Conservation (phyloP, 2,113 vertebrate species). For the Eptesicus fuscus region DNA sequence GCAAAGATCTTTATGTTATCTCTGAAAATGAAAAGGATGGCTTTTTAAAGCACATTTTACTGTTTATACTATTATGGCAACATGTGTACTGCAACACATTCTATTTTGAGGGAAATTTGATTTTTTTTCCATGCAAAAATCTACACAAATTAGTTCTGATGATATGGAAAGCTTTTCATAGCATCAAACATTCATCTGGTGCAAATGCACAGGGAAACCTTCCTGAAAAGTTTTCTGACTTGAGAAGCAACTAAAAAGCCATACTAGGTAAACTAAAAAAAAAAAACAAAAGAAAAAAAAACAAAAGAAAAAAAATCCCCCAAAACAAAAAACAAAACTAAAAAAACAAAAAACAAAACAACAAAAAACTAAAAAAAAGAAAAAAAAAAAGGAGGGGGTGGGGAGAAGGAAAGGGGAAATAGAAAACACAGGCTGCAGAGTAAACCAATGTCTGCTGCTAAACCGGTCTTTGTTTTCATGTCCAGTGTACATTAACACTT, state of each 20-base stretch:
- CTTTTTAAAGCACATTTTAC: conserved; percentile 87
- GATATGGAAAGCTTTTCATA: conserved; percentile 93
- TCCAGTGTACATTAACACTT: conserved; percentile 97
- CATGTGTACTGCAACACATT: conserved; percentile 90
- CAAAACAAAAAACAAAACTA: conserved; percentile 67
- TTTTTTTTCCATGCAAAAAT: conserved; percentile 87
- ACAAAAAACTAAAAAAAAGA: conserved; percentile 23
- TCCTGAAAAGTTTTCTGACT: conserved; percentile 89
- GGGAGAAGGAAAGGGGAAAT: conserved; percentile 21
- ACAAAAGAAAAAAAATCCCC: background rate
- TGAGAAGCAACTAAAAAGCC: conserved; percentile 92
- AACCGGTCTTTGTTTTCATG: conserved; percentile 87
- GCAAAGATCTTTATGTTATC: conserved; percentile 90
- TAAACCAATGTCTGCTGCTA: conserved; percentile 93
- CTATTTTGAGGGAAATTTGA: conserved; percentile 85
- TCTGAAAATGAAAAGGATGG: conserved; percentile 90
- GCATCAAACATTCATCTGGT: conserved; percentile 93
- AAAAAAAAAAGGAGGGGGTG: background rate
- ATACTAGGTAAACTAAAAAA: conserved; percentile 85
- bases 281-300: conserved; percentile 78
- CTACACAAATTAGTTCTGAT: conserved; percentile 89
- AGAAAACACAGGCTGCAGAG: conserved; percentile 92
- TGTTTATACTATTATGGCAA: conserved; percentile 88
- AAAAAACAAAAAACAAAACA: conserved; percentile 81
- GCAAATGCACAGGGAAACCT: conserved; percentile 90